phyloP scores from a whole-genome alignment of 2,888 invertebrate species.

The Pasiphila rectangulata region DNA sequence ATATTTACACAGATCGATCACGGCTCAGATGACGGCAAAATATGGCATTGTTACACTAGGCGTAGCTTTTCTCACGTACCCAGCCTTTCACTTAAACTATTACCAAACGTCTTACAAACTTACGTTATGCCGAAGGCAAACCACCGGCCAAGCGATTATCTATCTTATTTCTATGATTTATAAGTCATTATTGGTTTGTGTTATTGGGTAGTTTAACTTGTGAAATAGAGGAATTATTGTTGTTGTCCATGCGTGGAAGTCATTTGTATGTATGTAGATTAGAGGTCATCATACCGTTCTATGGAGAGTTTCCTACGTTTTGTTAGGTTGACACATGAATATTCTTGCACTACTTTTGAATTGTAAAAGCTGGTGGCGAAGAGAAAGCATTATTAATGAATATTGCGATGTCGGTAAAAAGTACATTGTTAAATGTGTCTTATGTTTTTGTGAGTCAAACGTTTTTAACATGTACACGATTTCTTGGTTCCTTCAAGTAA shows the following conservation, averaged over 20 bases:
- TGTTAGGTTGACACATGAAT: conserved; percentile 60
- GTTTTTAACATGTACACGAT: too few relatives aligned
- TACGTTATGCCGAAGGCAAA: conserved; percentile 16
- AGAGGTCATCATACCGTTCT: conserved; percentile 73
- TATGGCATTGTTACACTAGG: conserved; percentile 75
- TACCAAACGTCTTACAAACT: conserved; percentile 60
- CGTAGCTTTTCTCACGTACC: conserved; percentile 76
- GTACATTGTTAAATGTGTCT: not conserved
- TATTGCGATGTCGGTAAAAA: conserved; percentile 16
- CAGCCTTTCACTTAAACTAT: conserved; percentile 75
- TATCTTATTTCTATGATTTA: conserved; percentile 41
- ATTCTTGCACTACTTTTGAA: conserved; percentile 52
- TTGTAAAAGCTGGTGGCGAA: conserved; percentile 35
- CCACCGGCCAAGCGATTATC: conserved; percentile 33
- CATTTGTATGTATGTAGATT: conserved; percentile 76
- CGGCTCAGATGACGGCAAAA: conserved; percentile 69
- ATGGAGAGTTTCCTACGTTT: conserved; percentile 57
- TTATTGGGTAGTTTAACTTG: conserved; percentile 34
- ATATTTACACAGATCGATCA: conserved; percentile 76
- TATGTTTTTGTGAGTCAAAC: not conserved
- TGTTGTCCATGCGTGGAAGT: conserved; percentile 74
- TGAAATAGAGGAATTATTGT: conserved; percentile 65
- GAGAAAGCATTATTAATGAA: conserved; percentile 35
- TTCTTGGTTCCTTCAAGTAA: too few relatives aligned
- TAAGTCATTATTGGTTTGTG: conserved; percentile 11